Base-by-base conservation (phyloP, 2,113 vertebrate genomes). In the Parotia lawesii region DNA sequence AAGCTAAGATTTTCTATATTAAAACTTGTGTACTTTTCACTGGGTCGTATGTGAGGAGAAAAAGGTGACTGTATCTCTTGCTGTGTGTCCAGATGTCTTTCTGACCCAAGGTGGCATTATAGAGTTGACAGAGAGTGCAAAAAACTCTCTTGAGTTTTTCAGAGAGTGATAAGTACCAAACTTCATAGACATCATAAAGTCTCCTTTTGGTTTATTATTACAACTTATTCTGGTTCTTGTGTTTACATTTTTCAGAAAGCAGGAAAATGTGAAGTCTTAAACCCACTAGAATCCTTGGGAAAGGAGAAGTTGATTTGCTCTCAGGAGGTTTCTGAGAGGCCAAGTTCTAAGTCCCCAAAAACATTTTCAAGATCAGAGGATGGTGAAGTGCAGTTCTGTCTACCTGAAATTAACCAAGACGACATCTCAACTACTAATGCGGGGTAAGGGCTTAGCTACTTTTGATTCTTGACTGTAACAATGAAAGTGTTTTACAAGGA, bases 371-470 rank as follows among this genome's bases (percentile, higher is more conserved):
- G 29, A 50, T 71, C 67, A n/a, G 54, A 86, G 33, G 74, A 72
- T 72, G 45, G 9, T 88, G 91, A 78, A 51, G 22, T 78, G 22
- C 19, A 81, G 27, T 62, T 53, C 44, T 54, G 38, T 87, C 50
- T 48, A 12, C 45, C 67, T 47, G 22, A 76, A 81, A 47, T 77
- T 65, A 77, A 42, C 25, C 92, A 95, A 66, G 90, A 94, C 73
- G 84, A 89, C 21, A 73, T 54, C 45, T 89, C 78, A 48, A 5
- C 60, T 90, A 24, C 77, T 94, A 48, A 80, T 67, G 3, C 29
- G 25, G 37, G 87, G 98, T 98, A 97, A 97, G 40, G 11, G 50
- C n/a, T 81, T 76, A 60, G 6, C 60, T 91, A 17, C 12, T 92
- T 87, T 75, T 72, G 22, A 72, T 91, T 85, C 74, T 37, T 89